Base-by-base conservation (phyloP, 2,888 invertebrate species). In the Ormia ochracea region DNA sequence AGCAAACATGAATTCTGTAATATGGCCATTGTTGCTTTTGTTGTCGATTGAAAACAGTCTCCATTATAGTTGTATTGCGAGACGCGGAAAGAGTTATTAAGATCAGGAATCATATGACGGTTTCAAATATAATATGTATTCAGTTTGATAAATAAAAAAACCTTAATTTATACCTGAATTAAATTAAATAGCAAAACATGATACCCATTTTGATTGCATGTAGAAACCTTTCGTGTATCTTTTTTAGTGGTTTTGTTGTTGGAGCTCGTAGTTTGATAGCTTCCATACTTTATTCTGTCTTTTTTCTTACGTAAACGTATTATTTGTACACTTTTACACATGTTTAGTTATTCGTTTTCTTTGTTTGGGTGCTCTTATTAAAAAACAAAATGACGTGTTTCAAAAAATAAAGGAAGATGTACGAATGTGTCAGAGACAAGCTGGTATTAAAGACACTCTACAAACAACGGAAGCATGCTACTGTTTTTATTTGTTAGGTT, bases 101-200 rank as follows among this genome's bases (percentile, higher is more conserved):
- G 4, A 45, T 2, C 61, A 28, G 52, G 33, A 21, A n/a, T 54
- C 9, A 28, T 28, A 50, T 36, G 59, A 61, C 41, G 45, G 14
- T 45, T 54, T 45, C 52, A 52, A 36, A 26, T n/a, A 43, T 28
- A 28, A 28, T 6, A 36, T 36, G 33, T 58, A 28, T 4, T 52
- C 10, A 52, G 19, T 48, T 48, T 17, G 21, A 77, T 78, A 69
- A 81, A 82, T 73, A 82, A 81, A 81, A 74, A 74, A 74, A 65
- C 36, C 6, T 10, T 43, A 81, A 82, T 85, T 79, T 80, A 85
- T 87, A 87, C 87, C 87, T 87, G 87, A 86, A 87, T 86, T 86
- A 87, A 86, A 85, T 86, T 86, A 85, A 87, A 84, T 85, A 85
- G 84, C 83, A 85, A 85, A 87, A 85, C 85, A 86, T 84, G 85